Conservation (phyloP, 2,888 invertebrate species). For the Steinernema carpocapsae region DNA sequence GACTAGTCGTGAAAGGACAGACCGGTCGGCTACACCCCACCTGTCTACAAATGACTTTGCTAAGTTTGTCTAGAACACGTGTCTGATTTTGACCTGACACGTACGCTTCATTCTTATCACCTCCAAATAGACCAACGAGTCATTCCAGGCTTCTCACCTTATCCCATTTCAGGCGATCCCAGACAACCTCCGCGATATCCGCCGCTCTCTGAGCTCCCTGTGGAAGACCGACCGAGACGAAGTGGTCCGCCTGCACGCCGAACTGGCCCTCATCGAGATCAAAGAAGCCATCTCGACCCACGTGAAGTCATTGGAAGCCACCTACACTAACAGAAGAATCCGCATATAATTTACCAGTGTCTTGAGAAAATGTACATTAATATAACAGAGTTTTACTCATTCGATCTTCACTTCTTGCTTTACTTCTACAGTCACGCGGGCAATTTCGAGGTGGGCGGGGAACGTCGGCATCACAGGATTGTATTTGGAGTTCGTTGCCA, state of each 20-base stretch:
- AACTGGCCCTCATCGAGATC: conserved; percentile 58
- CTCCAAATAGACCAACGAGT: too few relatives aligned
- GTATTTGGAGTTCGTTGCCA: not conserved
- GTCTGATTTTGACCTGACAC: too few relatives aligned
- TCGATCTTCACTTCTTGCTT: too few relatives aligned
- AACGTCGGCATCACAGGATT: conserved; percentile 1
- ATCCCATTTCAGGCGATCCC: conserved; percentile 51
- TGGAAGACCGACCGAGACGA: conserved; percentile 54
- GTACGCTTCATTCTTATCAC: too few relatives aligned
- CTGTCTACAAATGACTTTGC: not conserved
- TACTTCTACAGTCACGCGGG: too few relatives aligned
- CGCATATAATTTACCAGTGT: too few relatives aligned
- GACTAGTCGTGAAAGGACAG: too few relatives aligned
- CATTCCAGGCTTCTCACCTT: too few relatives aligned
- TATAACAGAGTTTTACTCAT: too few relatives aligned
- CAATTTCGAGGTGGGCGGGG: not conserved
- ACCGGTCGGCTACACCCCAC: too few relatives aligned
- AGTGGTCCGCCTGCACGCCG: conserved; percentile 60
- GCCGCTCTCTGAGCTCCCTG: conserved; percentile 46
- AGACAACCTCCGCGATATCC: conserved; percentile 45
- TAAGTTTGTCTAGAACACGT: not conserved
- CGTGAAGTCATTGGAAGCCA: not conserved
- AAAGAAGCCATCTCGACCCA: conserved; percentile 34
- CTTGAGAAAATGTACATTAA: too few relatives aligned
- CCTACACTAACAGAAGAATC: too few relatives aligned